Conservation (phyloP, 2,888 invertebrate genomes). For the Trichacis sp. region DNA sequence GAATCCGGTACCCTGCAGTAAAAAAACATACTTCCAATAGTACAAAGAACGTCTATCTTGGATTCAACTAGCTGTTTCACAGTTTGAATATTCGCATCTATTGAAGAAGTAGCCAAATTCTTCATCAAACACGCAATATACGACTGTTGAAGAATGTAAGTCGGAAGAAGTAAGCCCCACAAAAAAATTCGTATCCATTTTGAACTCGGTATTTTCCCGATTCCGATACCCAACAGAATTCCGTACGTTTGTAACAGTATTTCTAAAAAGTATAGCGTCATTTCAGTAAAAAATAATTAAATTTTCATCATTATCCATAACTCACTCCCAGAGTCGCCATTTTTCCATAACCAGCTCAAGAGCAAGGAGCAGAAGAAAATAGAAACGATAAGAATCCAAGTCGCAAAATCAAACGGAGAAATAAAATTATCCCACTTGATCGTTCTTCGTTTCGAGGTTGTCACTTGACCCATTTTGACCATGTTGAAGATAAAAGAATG, state of each 20-base stretch:
- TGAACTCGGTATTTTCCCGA: conserved; percentile 25
- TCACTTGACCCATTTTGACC: conserved; percentile 24
- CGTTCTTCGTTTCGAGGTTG: conserved; percentile 15
- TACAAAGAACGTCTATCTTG: conserved; percentile 25
- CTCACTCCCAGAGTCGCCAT: conserved; percentile 19
- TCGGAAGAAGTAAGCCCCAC: conserved; percentile 38
- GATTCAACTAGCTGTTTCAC: conserved; percentile 26
- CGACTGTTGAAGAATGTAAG: conserved; percentile 34
- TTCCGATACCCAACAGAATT: conserved; percentile 28
- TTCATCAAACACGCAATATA: conserved; percentile 33
- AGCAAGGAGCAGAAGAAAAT: conserved; percentile 13
- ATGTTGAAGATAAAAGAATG: conserved; percentile 23
- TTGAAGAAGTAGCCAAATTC: conserved; percentile 27
- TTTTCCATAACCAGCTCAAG: conserved; percentile 16
- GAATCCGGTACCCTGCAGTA: no score
- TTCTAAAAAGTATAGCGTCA: no score
- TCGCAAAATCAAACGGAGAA: conserved; percentile 24
- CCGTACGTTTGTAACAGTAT: conserved; percentile 33
- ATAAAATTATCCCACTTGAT: conserved; percentile 26
- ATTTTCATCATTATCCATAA: no score
- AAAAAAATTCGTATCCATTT: conserved; percentile 29
- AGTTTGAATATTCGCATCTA: conserved; percentile 24
- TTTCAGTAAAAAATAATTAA: no score
- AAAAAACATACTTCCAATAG: no score
- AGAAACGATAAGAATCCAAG: conserved; percentile 26